phyloP scores from a whole-genome alignment of 2,113 vertebrate species.

The Parotia lawesii region DNA sequence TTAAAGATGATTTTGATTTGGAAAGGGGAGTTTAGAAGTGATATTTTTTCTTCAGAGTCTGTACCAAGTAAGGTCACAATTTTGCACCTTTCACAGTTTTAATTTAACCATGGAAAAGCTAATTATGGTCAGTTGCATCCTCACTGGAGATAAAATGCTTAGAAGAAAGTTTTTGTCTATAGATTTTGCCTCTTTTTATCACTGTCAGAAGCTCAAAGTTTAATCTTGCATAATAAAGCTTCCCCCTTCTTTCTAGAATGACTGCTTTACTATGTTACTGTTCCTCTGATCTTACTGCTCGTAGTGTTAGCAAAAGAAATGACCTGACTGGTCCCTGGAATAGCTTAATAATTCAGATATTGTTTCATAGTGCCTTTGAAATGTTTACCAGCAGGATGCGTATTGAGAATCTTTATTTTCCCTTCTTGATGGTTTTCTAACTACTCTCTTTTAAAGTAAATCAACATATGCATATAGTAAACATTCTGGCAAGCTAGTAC shows the following conservation, averaged over 20 bases:
- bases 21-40: neutral
- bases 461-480: neutral
- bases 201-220: neutral
- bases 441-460: neutral
- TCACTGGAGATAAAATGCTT: neutral
- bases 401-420: neutral
- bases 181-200: neutral
- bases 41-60: neutral
- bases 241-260: neutral
- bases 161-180: neutral
- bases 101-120: neutral
- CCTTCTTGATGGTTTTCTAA: neutral
- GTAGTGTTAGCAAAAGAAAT: constrained; percentile 4
- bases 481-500: neutral
- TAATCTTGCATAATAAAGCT: neutral
- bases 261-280: neutral
- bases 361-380: constrained; percentile 26
- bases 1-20: neutral
- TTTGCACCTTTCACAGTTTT: neutral
- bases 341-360: constrained; percentile 20
- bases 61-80: neutral
- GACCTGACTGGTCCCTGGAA: neutral
- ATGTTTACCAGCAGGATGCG: constrained; percentile 21
- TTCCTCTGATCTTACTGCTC: constrained; percentile 3
- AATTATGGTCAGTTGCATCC: neutral